A percentile compares a stretch with the other conserved stretches of the same genome.
These are phyloP conservation scores for Polyergus mexicanus DNA, from an alignment of 1,140 invertebrate species.

Conservation along the genomic window DNA sequence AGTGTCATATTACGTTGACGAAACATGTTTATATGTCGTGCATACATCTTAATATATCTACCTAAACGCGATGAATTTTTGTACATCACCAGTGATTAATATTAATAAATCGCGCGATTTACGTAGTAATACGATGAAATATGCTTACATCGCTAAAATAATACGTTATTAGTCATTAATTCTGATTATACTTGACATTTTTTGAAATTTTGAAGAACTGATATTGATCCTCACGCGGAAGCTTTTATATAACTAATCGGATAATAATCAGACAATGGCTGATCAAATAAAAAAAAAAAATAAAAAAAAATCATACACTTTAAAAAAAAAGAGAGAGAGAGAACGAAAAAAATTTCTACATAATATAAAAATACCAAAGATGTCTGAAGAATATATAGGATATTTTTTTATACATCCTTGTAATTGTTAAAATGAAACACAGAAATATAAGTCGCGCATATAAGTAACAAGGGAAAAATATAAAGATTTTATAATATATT, in stretches of 20 bases:
- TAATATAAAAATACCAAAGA: conserved; percentile 24
- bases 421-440: background rate
- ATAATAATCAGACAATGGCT: background rate
- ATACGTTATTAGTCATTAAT: background rate
- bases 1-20: background rate
- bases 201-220: background rate
- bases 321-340: no score
- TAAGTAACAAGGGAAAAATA: conserved; percentile 70
- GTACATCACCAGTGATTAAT: background rate
- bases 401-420: background rate
- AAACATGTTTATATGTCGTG: conserved; percentile 37
- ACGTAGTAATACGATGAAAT: background rate
- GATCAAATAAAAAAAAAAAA: background rate
- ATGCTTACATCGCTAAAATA: background rate
- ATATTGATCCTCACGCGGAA: background rate
- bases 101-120: background rate
- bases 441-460: conserved; percentile 45
- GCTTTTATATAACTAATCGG: background rate
- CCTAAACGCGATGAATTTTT: background rate
- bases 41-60: background rate
- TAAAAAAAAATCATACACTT: background rate
- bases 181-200: background rate
- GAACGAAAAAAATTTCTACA: background rate
- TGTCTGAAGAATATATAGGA: background rate
- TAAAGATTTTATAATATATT: conserved; percentile 17